Evolutionary conservation across 2,113 vertebrate genomes (phyloP), one percentile per base, ranked within the genome.

Genomic region (Tenrec ecaudatus): DNA sequence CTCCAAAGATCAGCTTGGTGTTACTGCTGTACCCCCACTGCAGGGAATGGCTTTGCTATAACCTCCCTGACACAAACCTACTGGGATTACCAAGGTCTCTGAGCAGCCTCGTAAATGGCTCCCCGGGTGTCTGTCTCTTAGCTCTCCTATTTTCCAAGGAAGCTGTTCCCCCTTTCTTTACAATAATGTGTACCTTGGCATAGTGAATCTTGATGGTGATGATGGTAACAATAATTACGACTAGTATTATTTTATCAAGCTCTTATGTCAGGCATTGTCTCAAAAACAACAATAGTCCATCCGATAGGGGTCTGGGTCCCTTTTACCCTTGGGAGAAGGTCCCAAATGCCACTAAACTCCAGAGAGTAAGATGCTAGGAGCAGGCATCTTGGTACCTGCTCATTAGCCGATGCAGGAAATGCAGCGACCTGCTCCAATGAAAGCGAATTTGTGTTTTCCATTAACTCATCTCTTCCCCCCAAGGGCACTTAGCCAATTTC

Each of bases 401-500:
- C 71, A 53, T 88, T 88, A 90, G 89, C 60, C 57, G 87, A 22
- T 31, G 82, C 66, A 60, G 38, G n/a, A 53, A 82, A 66, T 94
- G 94, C 47, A 88, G 90, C 69, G 85, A 69, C 76, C 69, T 95
- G 71, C 79, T 75, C 64, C 82, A 84, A 80, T 82, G 85, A 66
- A 85, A 88, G 83, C 86, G 84, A 95, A 91, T 95, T 90, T 94
- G 82, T 76, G 57, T 83, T 96, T 85, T 60, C 75, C 58, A 73
- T 95, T 88, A 95, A 94, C 15, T 78, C 76, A 77, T 81, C 60
- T 86, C 66, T 79, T 80, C 27, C 36, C 66, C 92, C 36, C 17
- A 86, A 95, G 89, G 88, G 62, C 82, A 90, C 62, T 95, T 86
- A 86, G 95, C 88, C 95, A 95, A 96, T 96, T 96, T 97, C 66